Evolutionary conservation across 2,113 vertebrate species (phyloP).

Genomic region (Caranx ignobilis): DNA sequence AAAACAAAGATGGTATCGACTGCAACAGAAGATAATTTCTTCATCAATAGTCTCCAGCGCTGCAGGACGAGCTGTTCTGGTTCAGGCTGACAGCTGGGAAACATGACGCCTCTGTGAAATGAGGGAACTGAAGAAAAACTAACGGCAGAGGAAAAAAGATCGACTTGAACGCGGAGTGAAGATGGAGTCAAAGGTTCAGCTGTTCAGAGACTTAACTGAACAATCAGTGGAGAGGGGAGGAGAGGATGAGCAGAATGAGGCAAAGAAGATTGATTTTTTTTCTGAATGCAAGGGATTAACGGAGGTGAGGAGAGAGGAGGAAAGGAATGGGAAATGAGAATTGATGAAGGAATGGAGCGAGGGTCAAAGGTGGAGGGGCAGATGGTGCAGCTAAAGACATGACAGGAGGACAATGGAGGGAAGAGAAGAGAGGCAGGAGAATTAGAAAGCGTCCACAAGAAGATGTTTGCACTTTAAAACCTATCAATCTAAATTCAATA

Average conservation of each 20-base stretch:
- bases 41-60: neutral
- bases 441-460: neutral
- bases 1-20: neutral
- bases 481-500: too few species aligned
- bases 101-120: neutral
- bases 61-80: neutral
- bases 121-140: neutral
- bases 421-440: neutral
- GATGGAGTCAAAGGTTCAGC: neutral
- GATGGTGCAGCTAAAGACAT: neutral
- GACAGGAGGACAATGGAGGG: neutral
- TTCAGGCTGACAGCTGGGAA: neutral
- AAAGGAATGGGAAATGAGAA: neutral
- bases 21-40: neutral
- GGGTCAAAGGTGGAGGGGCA: neutral
- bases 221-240: neutral
- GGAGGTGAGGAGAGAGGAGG: neutral
- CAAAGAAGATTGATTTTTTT: neutral
- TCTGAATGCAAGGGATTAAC: neutral
- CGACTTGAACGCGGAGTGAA: neutral
- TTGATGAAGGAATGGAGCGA: neutral
- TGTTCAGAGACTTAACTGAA: neutral
- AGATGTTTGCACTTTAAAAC: neutral
- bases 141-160: neutral
- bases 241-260: too few species aligned